Percentiles rank a stretch among this genome's conserved stretches.
Evolutionary conservation across 2,888 invertebrate genomes (phyloP).

Genomic region (Tetramorium bicarinatum): DNA sequence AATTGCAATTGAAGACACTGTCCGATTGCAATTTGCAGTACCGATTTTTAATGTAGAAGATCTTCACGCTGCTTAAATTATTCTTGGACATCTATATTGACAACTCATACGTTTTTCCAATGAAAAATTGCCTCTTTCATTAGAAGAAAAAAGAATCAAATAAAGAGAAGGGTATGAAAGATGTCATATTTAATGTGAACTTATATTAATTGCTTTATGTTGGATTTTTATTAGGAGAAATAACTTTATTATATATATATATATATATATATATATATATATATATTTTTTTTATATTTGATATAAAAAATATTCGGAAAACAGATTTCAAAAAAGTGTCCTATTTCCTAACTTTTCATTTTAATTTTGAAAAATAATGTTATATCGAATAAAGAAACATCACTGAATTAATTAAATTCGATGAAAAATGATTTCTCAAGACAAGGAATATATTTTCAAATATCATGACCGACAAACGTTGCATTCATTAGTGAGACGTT

Average conservation of each 20-base stretch:
- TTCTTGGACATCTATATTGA: neutral
- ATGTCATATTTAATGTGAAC: neutral
- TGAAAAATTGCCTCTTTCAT: neutral
- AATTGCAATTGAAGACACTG: neutral
- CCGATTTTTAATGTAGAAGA: neutral
- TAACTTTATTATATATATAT: neutral
- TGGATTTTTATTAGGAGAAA: neutral
- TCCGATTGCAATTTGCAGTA: neutral
- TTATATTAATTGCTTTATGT: conserved; percentile 1
- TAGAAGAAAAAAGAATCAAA: neutral
- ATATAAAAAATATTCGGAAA: neutral
- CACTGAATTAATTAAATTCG: neutral
- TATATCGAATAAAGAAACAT: neutral
- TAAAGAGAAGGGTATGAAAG: neutral
- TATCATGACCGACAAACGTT: neutral
- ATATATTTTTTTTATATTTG: conserved; percentile 1
- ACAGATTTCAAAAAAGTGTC: neutral
- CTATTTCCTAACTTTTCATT: neutral
- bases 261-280: no score
- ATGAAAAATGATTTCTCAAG: neutral
- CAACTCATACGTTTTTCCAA: neutral
- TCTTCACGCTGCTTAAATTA: neutral
- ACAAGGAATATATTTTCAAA: neutral
- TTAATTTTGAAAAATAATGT: neutral
- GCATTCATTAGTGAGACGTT: neutral